Conservation (phyloP, 2,113 vertebrate genomes). For the Apus apus region DNA sequence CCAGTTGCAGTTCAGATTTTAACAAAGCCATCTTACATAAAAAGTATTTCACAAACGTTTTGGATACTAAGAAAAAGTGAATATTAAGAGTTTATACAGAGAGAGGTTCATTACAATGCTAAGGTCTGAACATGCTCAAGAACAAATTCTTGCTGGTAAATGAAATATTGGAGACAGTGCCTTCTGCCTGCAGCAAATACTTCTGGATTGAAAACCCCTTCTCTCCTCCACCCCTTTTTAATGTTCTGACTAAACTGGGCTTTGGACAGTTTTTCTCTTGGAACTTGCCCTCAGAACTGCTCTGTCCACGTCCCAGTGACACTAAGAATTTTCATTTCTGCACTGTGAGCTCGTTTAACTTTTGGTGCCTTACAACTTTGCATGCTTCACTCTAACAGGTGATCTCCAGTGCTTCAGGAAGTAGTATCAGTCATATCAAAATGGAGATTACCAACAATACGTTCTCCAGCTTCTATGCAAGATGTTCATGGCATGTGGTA, state of each 20-base stretch:
- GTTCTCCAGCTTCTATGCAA: not conserved
- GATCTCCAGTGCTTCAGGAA: not conserved
- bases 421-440: rapidly evolving
- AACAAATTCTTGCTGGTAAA: not conserved
- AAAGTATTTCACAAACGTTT: not conserved
- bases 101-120: not conserved
- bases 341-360: not conserved
- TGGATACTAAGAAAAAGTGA: not conserved
- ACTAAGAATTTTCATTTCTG: not conserved
- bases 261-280: not conserved
- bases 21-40: not conserved
- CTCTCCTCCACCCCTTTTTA: not conserved
- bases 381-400: not conserved
- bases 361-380: not conserved
- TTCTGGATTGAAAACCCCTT: not conserved
- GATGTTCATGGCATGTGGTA: not conserved
- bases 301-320: not conserved
- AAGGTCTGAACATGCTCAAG: not conserved
- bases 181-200: not conserved
- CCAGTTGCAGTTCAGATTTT: not conserved
- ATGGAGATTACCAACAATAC: not conserved
- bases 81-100: not conserved
- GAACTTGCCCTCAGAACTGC: not conserved
- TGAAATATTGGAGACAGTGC: not conserved
- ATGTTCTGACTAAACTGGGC: not conserved